Evolutionary conservation across 2,888 invertebrate species (phyloP).

Genomic region (Melieria omissa): DNA sequence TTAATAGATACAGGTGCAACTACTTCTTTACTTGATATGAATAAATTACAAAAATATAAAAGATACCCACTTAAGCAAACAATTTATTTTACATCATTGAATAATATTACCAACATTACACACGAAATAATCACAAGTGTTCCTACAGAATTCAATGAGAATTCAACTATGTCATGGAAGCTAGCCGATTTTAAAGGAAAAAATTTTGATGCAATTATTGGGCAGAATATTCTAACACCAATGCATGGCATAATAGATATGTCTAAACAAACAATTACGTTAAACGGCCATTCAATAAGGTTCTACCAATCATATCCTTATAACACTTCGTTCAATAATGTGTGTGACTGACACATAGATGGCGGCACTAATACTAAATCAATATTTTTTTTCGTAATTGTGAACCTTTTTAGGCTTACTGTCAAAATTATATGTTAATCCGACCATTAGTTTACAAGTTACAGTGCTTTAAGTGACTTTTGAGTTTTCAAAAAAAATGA

Average conservation of each 20-base stretch:
- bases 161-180: slow-evolving; percentile 44
- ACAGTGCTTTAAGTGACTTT: too few relatives aligned
- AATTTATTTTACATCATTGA: slow-evolving; percentile 39
- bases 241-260: not conserved
- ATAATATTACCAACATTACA: slow-evolving; percentile 35
- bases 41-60: slow-evolving; percentile 39
- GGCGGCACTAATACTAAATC: too few relatives aligned
- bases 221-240: slow-evolving; percentile 1
- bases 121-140: slow-evolving; percentile 42
- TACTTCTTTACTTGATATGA: slow-evolving; percentile 37
- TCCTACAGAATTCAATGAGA: slow-evolving; percentile 41
- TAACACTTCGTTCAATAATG: too few relatives aligned
- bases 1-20: slow-evolving; percentile 44
- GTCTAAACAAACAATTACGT: not conserved
- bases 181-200: slow-evolving; percentile 33
- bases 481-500: too few relatives aligned
- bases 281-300: not conserved
- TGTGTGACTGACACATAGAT: too few relatives aligned
- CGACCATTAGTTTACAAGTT: too few relatives aligned
- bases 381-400: too few relatives aligned
- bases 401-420: too few relatives aligned
- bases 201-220: slow-evolving; percentile 23
- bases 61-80: not conserved
- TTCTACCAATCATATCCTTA: not conserved
- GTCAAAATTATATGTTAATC: too few relatives aligned